phyloP scores from a whole-genome alignment of 2,888 invertebrate genomes.

The Drosophila buzzatii region DNA sequence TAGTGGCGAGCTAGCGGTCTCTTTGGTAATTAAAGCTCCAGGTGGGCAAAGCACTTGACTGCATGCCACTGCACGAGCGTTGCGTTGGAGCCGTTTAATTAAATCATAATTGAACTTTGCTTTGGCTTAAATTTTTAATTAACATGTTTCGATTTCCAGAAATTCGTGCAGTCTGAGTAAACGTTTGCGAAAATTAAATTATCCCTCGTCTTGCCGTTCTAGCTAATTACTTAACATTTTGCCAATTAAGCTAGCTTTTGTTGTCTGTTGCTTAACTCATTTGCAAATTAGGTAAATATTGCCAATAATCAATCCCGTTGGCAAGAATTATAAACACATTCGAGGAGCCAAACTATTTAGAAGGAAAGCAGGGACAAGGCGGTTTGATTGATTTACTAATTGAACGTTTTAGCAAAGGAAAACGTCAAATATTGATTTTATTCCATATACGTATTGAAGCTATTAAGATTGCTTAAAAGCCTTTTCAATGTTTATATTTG shows the following conservation, averaged over 20 bases:
- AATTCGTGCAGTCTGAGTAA: neutral
- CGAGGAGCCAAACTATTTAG: conserved; percentile 9
- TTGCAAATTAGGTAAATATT: conserved; percentile 61
- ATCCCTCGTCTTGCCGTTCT: neutral
- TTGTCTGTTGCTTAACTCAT: conserved; percentile 19
- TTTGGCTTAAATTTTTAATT: neutral
- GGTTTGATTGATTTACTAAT: conserved; percentile 63
- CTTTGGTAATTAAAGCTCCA: neutral
- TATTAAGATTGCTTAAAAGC: neutral
- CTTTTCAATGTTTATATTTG: neutral
- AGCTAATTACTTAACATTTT: conserved; percentile 19
- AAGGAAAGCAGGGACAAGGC: neutral
- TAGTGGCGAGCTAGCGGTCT: neutral
- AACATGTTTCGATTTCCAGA: neutral
- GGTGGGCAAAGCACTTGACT: neutral
- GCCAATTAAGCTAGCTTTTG: conserved; percentile 3
- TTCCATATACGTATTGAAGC: conserved; percentile 17
- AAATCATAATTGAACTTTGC: neutral
- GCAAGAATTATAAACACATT: conserved; percentile 10
- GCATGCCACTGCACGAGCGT: neutral
- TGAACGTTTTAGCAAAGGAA: conserved; percentile 59
- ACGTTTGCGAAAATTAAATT: neutral
- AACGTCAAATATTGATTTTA: conserved; percentile 69
- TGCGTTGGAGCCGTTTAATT: neutral
- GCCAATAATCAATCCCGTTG: conserved; percentile 13